These are phyloP conservation scores for Carcharodon carcharias DNA, from an alignment of 2,797 vertebrate species.

Conservation along the genomic window DNA sequence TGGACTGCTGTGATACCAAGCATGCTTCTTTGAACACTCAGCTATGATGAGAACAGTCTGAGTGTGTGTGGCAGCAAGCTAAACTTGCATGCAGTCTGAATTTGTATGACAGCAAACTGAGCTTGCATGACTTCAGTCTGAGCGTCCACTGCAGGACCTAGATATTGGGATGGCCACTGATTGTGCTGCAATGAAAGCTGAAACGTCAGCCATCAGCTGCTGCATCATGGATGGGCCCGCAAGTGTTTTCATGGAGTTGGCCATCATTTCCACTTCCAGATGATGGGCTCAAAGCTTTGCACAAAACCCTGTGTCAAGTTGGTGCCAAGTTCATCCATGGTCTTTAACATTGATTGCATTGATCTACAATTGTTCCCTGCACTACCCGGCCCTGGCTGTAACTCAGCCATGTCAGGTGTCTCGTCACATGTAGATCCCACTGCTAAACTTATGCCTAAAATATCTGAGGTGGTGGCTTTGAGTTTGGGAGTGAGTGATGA, in stretches of 20 bases:
- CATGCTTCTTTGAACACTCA: background rate
- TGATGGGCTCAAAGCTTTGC: background rate
- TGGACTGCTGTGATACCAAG: background rate
- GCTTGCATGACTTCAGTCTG: too few relatives aligned
- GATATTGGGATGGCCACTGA: background rate
- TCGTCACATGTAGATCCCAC: too few relatives aligned
- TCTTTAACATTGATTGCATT: background rate
- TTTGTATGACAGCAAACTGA: too few relatives aligned
- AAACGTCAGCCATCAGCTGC: background rate
- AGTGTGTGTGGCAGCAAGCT: background rate
- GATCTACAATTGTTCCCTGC: background rate
- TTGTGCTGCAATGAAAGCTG: background rate
- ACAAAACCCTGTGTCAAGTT: background rate
- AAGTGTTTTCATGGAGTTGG: too few relatives aligned
- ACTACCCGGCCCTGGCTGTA: background rate
- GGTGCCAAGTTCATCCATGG: background rate
- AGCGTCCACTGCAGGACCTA: too few relatives aligned
- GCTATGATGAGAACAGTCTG: too few relatives aligned
- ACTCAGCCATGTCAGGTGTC: background rate
- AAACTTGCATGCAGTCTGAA: too few relatives aligned
- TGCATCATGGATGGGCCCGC: background rate
- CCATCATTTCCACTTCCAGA: background rate
- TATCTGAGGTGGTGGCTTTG: background rate
- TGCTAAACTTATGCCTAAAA: background rate
- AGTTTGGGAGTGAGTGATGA: background rate